Base-by-base conservation (phyloP, 2,797 vertebrate genomes). In the Antennarius maculatus region DNA sequence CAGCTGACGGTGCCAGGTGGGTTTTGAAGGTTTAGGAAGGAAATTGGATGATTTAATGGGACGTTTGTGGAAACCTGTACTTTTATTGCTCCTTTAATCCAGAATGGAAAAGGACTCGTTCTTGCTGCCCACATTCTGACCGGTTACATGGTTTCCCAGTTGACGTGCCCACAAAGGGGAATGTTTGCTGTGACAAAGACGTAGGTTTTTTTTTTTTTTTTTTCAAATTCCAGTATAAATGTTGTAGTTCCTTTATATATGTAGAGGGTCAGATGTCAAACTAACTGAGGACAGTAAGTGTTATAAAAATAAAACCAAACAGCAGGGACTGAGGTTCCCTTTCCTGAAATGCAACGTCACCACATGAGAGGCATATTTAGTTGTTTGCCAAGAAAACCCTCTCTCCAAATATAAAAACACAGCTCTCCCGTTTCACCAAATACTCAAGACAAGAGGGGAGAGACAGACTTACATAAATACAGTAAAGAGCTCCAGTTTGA, bases 1-100 rank as follows among this genome's bases (percentile, higher is more conserved):
- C 54, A 45, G 63, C 65, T 69, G 31, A 69, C 54, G 74, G 58
- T 37, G 13, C 72, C 62, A 48, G 71, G 53, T 77, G 56, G 77
- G 43, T 64, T 7, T 85, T 75, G 37, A 61, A 47, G 75, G 60
- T 68, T 84, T 43, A 17, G 23, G 41, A 72, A 1, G 34, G 68
- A 79, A 82, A 79, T 41, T 52, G 48, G 61, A 68, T 54, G 51
- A 84, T 74, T 70, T 50, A 78, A 54, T 54, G 49, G 78, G 58
- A 78, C n/a, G 11, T 62, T 54, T 62, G 61, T 48, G 73, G 83
- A 82, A 77, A 84, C 64, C 52, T 56, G 27, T 10, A 15, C 47
- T 59, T 76, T 78, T 64, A 64, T 57, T 68, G 61, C 45, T 71
- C 53, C 34, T 76, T 84, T 66, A 47, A 67, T 65, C 54, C 46